Conservation (phyloP, 1,140 invertebrate genomes). For the Achroia grisella region DNA sequence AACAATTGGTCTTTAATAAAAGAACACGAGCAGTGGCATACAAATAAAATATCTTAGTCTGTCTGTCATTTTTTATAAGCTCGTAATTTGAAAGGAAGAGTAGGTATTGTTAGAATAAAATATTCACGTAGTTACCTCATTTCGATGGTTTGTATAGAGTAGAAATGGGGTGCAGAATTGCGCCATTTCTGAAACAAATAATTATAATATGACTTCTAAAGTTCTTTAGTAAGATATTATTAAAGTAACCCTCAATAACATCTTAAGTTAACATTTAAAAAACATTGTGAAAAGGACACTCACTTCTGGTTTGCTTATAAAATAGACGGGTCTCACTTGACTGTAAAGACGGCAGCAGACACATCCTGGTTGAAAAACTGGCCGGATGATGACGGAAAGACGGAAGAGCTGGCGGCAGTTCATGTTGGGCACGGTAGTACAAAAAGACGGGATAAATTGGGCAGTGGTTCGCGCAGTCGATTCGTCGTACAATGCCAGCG, state of each 20-base stretch:
- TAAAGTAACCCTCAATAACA: no score
- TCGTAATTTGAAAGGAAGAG: no score
- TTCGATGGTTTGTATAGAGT: conserved; percentile 58
- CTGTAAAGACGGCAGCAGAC: conserved; percentile 49
- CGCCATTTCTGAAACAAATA: conserved; percentile 63
- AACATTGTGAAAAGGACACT: conserved; percentile 40
- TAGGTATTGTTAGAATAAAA: no score
- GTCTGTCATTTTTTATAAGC: no score
- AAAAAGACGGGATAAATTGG: conserved; percentile 11
- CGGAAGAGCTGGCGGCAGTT: conserved; percentile 48
- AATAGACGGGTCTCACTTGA: conserved; percentile 65
- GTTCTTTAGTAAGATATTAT: no score
- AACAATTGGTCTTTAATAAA: conserved; percentile 56
- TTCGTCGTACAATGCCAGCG: conserved; percentile 25
- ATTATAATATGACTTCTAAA: not conserved
- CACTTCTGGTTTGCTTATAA: conserved; percentile 53
- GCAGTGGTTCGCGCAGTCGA: conserved; percentile 21
- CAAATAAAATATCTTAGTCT: not conserved
- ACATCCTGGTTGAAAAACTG: conserved; percentile 30
- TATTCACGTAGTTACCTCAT: conserved; percentile 48
- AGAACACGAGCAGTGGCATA: conserved; percentile 3
- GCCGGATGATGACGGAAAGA: conserved; percentile 26
- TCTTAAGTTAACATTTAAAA: not conserved
- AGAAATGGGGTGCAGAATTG: conserved; percentile 60
- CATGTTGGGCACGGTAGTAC: conserved; percentile 28